Base-by-base conservation (phyloP, 1,140 invertebrate genomes). In the Drosophila guanche region DNA sequence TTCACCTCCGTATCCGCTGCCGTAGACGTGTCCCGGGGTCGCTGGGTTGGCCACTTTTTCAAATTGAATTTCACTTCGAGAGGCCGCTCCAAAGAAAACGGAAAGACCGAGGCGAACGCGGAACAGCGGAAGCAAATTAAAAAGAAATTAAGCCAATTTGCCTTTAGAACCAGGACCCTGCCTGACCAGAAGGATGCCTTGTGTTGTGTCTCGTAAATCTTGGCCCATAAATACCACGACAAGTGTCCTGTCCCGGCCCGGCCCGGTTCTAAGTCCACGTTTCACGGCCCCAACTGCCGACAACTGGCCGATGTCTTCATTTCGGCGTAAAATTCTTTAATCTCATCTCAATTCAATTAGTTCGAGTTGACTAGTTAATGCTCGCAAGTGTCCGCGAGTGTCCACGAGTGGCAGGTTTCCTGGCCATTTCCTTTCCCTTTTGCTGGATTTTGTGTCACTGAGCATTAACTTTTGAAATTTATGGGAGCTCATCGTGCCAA, bases 121-220 rank as follows among this genome's bases (percentile, higher is more conserved):
- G 63, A 71, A 63, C 56, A 60, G 56, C 72, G 85, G 85, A 72
- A 89, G 84, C 81, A 89, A 89, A 89, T 89, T 89, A 89, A 89
- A 89, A 89, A 89, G 85, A 89, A 89, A 89, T 89, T 89, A 89
- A 89, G 86, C 84, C 84, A 89, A 89, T 89, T 89, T 89, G 79
- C 62, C 71, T 65, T 50, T 61, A 57, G 3, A 37, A 37, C 33
- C 56, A 59, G 67, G 59, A 77, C 29, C 29, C 8, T 3, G 33
- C 29, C 8, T 3, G 33, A 4, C 10, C 33, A 37, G 33, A 10
- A 37, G 33, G 33, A 37, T 12, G 33, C 33, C 33, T 37, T 37
- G 8, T 88, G 78, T 86, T 88, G 78, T 79, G 78, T 75, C 83
- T 88, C 83, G 83, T 88, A 88, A 88, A 88, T 88, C 83, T 73